Base-by-base conservation (phyloP, 2,888 invertebrate species). In the Macaria notata region DNA sequence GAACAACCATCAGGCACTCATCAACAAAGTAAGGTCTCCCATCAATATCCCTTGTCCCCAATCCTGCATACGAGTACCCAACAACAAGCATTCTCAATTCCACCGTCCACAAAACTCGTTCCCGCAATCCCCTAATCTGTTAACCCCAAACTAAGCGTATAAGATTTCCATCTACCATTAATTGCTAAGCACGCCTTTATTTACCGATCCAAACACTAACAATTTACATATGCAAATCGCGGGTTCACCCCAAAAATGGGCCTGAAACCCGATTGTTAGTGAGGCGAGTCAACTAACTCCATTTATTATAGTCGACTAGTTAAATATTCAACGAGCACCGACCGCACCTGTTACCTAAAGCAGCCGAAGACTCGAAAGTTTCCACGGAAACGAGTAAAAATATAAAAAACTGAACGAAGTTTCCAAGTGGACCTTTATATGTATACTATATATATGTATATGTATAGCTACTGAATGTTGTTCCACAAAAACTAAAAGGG, bases 211-310 rank as follows among this genome's bases (percentile, higher is more conserved):
- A 54, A 54, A 58, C 53, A 59, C 62, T 56, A 65, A 65, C 63
- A 63, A 63, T 65, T 59, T 60, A 63, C 64, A 56, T 56, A 62
- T 62, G 60, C 57, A 63, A 64, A 64, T 64, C 47, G 53, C 59
- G 56, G 56, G 64, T 49, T 50, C 51, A 56, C 63, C 58, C 54
- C 53, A 63, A 66, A 66, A 64, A 66, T 62, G 60, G 54, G 59
- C 47, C 61, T 59, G 53, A 62, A 64, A 60, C 61, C 61, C 63
- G 66, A 70, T 68, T 70, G 69, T 66, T 68, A 70, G 62, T 65
- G 59, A 66, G 65, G 64, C 58, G 56, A 64, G 62, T 65, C 55
- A 54, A 60, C 62, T 64, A 67, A 66, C 67, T 63, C 64, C 67
- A 66, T 69, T 69, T 64, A 69, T 66, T 67, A 69, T 66, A 66